Evolutionary conservation across 2,888 invertebrate genomes (phyloP).

Genomic region (Reticulitermes lucifugus): DNA sequence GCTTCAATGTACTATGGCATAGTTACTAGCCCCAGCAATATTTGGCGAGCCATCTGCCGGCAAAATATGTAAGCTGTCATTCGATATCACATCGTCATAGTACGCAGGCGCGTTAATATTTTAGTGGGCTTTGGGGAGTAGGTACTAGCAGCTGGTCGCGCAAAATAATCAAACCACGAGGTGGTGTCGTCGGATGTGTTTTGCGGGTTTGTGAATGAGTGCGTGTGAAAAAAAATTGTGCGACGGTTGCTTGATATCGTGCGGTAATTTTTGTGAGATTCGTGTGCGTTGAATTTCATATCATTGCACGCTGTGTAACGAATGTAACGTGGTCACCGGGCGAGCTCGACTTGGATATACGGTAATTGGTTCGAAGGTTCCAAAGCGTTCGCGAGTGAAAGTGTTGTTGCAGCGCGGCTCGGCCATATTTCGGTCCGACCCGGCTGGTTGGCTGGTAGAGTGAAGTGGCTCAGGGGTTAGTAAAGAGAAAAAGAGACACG

Average conservation of each 20-base stretch:
- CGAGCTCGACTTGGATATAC: not conserved
- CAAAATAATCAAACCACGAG: slow-evolving; percentile 10
- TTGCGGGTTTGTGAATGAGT: slow-evolving; percentile 7
- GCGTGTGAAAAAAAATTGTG: slow-evolving; percentile 18
- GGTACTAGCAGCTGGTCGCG: not conserved
- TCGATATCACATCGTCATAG: slow-evolving; percentile 1
- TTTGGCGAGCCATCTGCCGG: slow-evolving; percentile 17
- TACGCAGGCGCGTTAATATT: not conserved
- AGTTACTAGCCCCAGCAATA: not conserved
- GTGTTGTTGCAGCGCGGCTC: slow-evolving; percentile 44
- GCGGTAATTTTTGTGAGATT: not conserved
- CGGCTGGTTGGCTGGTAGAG: slow-evolving; percentile 45
- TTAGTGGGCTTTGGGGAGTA: not conserved
- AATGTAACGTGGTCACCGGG: not conserved
- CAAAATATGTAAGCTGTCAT: slow-evolving; percentile 20
- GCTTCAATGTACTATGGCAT: no score
- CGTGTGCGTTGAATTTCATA: not conserved
- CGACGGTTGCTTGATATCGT: not conserved
- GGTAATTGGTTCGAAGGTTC: not conserved
- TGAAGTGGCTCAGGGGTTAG: slow-evolving; percentile 44
- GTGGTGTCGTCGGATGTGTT: not conserved
- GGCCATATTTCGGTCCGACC: slow-evolving; percentile 49
- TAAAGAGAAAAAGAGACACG: slow-evolving; percentile 42
- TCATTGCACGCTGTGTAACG: not conserved
- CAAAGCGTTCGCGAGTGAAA: slow-evolving; percentile 7